Conservation (phyloP, 2,888 invertebrate species). For the Andrena bucephala region DNA sequence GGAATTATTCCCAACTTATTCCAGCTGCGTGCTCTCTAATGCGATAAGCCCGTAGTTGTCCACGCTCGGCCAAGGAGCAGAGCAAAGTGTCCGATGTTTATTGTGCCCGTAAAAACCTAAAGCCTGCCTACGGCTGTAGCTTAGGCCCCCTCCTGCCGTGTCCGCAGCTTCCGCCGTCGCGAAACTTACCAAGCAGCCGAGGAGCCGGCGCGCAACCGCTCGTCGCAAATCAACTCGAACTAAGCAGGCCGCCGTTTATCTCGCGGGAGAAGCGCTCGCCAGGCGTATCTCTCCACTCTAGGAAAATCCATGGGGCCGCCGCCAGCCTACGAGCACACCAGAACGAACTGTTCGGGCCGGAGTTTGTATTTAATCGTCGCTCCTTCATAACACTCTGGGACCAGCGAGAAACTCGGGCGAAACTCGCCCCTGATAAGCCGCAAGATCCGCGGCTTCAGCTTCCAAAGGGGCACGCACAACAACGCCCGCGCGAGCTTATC, state of each 20-base stretch:
- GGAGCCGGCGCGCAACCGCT: constrained; percentile 43
- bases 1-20: constrained; percentile 31
- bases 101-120: constrained; percentile 48
- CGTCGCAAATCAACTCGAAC: constrained; percentile 55
- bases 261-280: constrained; percentile 18
- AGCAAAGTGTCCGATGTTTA: constrained; percentile 39
- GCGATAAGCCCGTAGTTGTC: constrained; percentile 53
- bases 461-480: constrained; percentile 49
- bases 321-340: constrained; percentile 40
- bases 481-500: constrained; percentile 62
- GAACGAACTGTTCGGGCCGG: constrained; percentile 59
- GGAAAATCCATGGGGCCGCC: constrained; percentile 46
- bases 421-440: constrained; percentile 70
- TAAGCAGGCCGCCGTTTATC: constrained; percentile 52
- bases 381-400: constrained; percentile 37
- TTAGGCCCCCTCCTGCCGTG: constrained; percentile 18
- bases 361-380: constrained; percentile 68
- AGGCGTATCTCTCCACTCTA: constrained; percentile 38
- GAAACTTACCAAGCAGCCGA: constrained; percentile 35
- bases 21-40: constrained; percentile 19
- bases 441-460: constrained; percentile 70
- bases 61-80: constrained; percentile 38
- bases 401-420: constrained; percentile 17
- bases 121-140: constrained; percentile 37
- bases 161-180: constrained; percentile 17